Conservation (phyloP, 2,888 invertebrate genomes). For the Oscheius myriophilus region DNA sequence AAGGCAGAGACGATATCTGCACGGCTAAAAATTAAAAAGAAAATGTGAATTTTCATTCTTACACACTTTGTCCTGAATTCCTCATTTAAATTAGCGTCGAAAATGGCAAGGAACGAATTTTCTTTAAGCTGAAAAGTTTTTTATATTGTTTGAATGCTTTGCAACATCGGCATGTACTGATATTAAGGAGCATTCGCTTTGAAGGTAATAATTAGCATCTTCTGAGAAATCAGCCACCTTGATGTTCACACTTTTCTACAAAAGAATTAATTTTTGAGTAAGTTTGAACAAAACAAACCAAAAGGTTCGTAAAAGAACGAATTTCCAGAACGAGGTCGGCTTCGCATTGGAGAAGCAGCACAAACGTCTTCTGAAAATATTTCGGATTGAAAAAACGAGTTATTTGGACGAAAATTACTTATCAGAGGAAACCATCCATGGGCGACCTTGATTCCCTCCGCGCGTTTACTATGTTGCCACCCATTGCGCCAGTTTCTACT, state of each 20-base stretch:
- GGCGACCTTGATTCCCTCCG: too few species aligned
- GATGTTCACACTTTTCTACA: slow-evolving; percentile 38
- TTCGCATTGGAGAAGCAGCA: slow-evolving; percentile 35
- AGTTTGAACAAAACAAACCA: slow-evolving; percentile 29
- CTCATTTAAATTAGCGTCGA: slow-evolving; percentile 3
- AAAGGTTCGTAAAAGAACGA: slow-evolving; percentile 41
- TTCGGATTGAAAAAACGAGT: too few species aligned
- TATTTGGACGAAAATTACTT: too few species aligned
- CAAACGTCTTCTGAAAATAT: slow-evolving; percentile 44
- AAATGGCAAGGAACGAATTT: neutral
- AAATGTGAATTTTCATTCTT: neutral
- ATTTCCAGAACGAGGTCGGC: slow-evolving; percentile 41
- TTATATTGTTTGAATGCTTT: neutral
- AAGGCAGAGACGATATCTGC: neutral
- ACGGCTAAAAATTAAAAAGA: neutral
- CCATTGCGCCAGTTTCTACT: neutral
- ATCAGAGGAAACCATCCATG: too few species aligned
- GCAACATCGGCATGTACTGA: slow-evolving; percentile 21
- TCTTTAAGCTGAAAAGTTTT: slow-evolving; percentile 11
- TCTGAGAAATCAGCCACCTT: slow-evolving; percentile 14
- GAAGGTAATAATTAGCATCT: slow-evolving; percentile 22
- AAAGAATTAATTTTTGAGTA: neutral
- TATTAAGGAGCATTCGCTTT: slow-evolving; percentile 32
- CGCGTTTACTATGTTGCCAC: neutral
- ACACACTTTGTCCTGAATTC: neutral